Percentiles rank a stretch among this genome's conserved stretches.
These are phyloP conservation scores for Cotesia typhae DNA, from an alignment of 1,140 invertebrate genomes.

Conservation along the genomic window DNA sequence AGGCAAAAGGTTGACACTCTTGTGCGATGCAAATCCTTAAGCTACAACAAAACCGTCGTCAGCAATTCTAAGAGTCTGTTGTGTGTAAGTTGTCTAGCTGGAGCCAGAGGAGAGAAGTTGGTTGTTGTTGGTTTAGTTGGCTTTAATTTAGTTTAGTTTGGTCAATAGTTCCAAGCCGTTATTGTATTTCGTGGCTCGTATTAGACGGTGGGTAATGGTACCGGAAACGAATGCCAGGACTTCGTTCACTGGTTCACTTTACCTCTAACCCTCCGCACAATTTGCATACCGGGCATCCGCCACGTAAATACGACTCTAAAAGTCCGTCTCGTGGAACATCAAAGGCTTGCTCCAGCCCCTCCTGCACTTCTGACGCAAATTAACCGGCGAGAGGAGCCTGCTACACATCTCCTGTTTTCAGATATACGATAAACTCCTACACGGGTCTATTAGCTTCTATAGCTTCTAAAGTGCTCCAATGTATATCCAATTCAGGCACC, in stretches of 20 bases:
- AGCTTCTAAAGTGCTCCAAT: not conserved
- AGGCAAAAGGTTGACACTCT: no score
- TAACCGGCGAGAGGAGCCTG: constrained; percentile 34
- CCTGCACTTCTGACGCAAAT: constrained; percentile 38
- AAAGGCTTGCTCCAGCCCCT: constrained; percentile 37
- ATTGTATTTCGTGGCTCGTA: constrained; percentile 45
- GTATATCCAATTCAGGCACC: constrained; percentile 33
- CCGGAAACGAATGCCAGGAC: constrained; percentile 30
- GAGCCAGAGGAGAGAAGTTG: constrained; percentile 27
- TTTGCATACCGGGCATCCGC: constrained; percentile 47
- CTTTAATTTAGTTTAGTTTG: constrained; percentile 52
- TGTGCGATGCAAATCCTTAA: no score
- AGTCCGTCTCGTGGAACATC: constrained; percentile 48
- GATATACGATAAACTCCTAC: constrained; percentile 22
- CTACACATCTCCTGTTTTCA: constrained; percentile 11
- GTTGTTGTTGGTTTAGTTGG: constrained; percentile 49
- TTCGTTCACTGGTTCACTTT: constrained; percentile 36
- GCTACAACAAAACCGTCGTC: constrained; percentile 16
- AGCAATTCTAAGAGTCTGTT: constrained; percentile 1
- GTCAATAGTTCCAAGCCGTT: constrained; percentile 52
- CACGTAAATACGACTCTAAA: constrained; percentile 50
- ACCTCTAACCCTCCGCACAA: constrained; percentile 22
- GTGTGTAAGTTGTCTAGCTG: constrained; percentile 7
- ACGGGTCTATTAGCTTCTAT: not conserved
- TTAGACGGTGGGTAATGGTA: constrained; percentile 25